Evolutionary conservation across 2,888 invertebrate genomes (phyloP).

Genomic region (Autographa gamma): DNA sequence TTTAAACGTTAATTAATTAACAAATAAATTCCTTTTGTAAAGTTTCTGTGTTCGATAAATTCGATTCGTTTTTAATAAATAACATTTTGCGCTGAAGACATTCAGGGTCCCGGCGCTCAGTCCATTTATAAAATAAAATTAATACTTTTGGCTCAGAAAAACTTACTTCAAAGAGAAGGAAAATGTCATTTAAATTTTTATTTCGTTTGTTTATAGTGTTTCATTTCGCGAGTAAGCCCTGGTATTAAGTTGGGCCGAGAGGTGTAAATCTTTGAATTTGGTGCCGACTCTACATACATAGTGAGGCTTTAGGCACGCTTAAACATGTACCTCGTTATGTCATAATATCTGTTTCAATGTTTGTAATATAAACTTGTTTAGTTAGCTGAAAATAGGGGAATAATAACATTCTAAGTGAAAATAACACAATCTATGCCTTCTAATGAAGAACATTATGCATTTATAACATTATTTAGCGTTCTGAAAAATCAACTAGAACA

Average conservation of each 20-base stretch:
- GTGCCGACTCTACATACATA: not conserved
- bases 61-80: slow-evolving; percentile 1
- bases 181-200: slow-evolving; percentile 2
- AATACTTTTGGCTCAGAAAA: not conserved
- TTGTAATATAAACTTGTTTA: not conserved
- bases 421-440: no score
- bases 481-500: no score
- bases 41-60: slow-evolving; percentile 1
- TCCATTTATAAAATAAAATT: not conserved
- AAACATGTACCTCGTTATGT: slow-evolving; percentile 27
- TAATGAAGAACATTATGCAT: no score
- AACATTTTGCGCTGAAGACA: not conserved
- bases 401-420: slow-evolving; percentile 8
- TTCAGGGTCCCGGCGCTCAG: not conserved
- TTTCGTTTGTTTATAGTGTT: slow-evolving; percentile 1
- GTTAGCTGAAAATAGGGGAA: no score
- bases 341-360: slow-evolving; percentile 15
- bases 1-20: slow-evolving; percentile 5
- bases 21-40: not conserved
- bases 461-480: no score
- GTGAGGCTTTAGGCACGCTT: slow-evolving; percentile 3
- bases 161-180: not conserved
- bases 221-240: not conserved
- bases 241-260: not conserved
- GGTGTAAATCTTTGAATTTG: not conserved